Evolutionary conservation across 2,888 invertebrate genomes (phyloP).

Genomic region (Plagodis pulveraria): DNA sequence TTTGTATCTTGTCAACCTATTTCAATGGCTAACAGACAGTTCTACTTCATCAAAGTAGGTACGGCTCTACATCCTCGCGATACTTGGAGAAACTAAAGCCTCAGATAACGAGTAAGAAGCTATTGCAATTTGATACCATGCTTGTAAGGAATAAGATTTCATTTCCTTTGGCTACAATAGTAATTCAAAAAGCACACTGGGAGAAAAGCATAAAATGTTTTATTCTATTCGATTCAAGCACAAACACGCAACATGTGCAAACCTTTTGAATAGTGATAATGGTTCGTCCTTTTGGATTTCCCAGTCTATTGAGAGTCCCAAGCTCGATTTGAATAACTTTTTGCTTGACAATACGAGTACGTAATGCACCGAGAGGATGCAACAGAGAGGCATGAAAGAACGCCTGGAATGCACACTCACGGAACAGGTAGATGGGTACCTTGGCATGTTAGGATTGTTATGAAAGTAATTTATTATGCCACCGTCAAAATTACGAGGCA

Average conservation of each 20-base stretch:
- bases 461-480: conserved; percentile 25
- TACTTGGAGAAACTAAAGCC: no score
- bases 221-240: conserved; percentile 12
- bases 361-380: conserved; percentile 14
- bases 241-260: conserved; percentile 28
- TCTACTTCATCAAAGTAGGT: conserved; percentile 1
- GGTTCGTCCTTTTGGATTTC: conserved; percentile 18
- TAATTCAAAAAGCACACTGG: no score
- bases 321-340: conserved; percentile 17
- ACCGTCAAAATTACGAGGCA: conserved; percentile 39
- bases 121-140: no score
- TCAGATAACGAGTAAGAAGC: no score
- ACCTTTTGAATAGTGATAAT: conserved; percentile 19
- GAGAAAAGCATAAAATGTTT: no score
- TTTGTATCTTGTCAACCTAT: conserved; percentile 24
- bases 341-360: conserved; percentile 17
- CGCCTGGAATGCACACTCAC: conserved; percentile 46
- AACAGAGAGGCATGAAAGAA: conserved; percentile 36
- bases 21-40: conserved; percentile 13
- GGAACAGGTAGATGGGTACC: conserved; percentile 50
- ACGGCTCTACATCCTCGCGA: no score
- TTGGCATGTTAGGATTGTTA: conserved; percentile 15
- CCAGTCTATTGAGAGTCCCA: conserved; percentile 15
- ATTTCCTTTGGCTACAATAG: no score
- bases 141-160: no score